phyloP scores from a whole-genome alignment of 2,113 vertebrate species.

The Brevimyrus niger region DNA sequence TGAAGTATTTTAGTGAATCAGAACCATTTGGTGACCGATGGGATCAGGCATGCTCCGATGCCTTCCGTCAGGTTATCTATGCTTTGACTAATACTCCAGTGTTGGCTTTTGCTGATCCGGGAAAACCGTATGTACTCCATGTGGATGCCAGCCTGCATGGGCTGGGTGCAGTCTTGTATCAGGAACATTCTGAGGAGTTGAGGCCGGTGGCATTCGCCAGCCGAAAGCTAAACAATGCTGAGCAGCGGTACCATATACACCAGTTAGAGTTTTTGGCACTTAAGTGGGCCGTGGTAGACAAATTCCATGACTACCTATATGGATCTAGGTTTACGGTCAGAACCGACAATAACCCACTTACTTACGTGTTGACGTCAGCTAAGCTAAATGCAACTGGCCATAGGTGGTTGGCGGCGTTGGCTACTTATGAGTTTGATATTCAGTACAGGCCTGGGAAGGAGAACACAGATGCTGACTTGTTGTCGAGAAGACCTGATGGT shows the following conservation, averaged over 20 bases:
- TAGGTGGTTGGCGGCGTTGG: too few species aligned
- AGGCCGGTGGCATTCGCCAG: conserved; percentile 7
- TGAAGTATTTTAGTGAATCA: too few species aligned
- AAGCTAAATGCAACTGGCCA: too few species aligned
- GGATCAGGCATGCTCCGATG: too few species aligned
- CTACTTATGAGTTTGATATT: too few species aligned
- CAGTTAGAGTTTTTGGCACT: conserved; percentile 19
- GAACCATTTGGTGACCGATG: too few species aligned
- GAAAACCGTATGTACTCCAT: neutral
- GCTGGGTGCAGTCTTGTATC: conserved; percentile 18
- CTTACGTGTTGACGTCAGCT: neutral
- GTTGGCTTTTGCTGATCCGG: neutral
- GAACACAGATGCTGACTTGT: too few species aligned
- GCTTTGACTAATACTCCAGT: neutral
- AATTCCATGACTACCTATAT: conserved; percentile 17
- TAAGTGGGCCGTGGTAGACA: conserved; percentile 7
- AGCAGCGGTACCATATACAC: conserved; percentile 2
- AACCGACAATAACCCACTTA: conserved; percentile 7
- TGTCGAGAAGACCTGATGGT: too few species aligned
- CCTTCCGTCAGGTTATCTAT: neutral
- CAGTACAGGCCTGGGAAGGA: too few species aligned
- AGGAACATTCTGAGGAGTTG: conserved; percentile 5
- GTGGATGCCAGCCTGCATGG: neutral
- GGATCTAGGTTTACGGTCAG: neutral
- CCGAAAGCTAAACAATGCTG: conserved; percentile 4